Conservation (phyloP, 2,888 invertebrate species). For the Ecliptopera silaceata region DNA sequence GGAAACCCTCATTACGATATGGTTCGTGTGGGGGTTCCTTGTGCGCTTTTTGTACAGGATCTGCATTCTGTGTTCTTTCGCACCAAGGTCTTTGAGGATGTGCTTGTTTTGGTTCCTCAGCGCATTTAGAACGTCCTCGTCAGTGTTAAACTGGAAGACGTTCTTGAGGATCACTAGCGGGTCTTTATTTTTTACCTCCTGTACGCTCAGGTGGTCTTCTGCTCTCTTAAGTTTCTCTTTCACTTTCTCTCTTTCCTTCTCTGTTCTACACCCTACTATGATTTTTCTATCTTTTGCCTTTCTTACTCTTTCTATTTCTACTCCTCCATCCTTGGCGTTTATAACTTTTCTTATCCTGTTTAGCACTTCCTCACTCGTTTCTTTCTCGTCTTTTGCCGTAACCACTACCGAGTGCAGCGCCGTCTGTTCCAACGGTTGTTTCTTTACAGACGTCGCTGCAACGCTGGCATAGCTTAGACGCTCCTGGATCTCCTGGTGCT, state of each 20-base stretch:
- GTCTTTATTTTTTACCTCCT: too few relatives aligned
- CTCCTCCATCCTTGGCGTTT: neutral
- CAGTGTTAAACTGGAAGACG: too few relatives aligned
- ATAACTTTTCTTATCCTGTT: neutral
- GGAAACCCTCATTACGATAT: neutral
- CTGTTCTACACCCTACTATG: neutral
- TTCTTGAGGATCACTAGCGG: too few relatives aligned
- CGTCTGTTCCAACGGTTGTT: too few relatives aligned
- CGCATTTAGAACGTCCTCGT: too few relatives aligned
- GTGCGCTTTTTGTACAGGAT: neutral
- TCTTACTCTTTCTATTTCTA: neutral
- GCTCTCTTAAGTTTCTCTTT: neutral
- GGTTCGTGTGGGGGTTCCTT: neutral
- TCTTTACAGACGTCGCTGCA: too few relatives aligned
- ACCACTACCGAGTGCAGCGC: too few relatives aligned
- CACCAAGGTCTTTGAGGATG: neutral
- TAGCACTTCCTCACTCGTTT: too few relatives aligned
- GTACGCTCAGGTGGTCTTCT: neutral
- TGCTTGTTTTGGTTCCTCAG: neutral
- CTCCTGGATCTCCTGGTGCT: too few relatives aligned
- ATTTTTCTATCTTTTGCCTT: neutral
- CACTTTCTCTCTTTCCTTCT: neutral
- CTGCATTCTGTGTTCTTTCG: neutral
- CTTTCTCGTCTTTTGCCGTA: too few relatives aligned
- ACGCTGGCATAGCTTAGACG: too few relatives aligned